A percentile compares a stretch with the other conserved stretches of the same genome.
phyloP scores from a whole-genome alignment of 1,140 invertebrate species.

The Trichonephila clavata region DNA sequence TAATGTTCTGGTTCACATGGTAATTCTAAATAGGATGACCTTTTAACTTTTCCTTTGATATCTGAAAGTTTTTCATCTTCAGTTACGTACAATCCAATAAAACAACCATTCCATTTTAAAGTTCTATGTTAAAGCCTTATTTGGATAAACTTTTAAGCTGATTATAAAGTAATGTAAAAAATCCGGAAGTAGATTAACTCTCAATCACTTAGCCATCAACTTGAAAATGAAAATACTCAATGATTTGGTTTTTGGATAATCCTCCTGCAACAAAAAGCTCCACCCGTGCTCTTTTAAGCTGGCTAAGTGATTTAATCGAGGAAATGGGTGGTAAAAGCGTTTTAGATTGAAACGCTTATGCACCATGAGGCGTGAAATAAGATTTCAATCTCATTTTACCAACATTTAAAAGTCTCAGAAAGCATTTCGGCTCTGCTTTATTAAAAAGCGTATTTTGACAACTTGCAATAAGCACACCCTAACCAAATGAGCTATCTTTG shows the following conservation, averaged over 20 bases:
- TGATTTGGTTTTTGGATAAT: not conserved
- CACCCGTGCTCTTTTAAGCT: not conserved
- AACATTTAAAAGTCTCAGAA: not conserved
- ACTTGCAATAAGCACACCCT: not conserved
- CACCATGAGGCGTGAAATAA: slow-evolving; percentile 13
- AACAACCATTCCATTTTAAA: too few relatives aligned
- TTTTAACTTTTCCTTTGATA: too few relatives aligned
- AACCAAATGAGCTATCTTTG: not conserved
- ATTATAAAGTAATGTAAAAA: too few relatives aligned
- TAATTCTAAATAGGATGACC: too few relatives aligned
- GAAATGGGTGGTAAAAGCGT: not conserved
- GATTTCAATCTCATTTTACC: not conserved
- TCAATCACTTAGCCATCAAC: too few relatives aligned
- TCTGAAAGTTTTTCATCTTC: too few relatives aligned
- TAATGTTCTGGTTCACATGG: too few relatives aligned
- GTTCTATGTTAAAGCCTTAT: too few relatives aligned
- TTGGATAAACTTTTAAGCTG: too few relatives aligned
- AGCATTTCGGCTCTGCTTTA: not conserved
- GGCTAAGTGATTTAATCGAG: not conserved
- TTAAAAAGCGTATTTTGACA: not conserved
- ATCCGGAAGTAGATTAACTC: too few relatives aligned
- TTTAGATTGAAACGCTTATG: slow-evolving; percentile 17
- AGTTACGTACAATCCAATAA: too few relatives aligned
- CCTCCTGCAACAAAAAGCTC: not conserved
- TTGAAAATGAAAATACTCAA: not conserved